Evolutionary conservation across 2,113 vertebrate genomes (phyloP).

Genomic region (Hipposideros armiger): DNA sequence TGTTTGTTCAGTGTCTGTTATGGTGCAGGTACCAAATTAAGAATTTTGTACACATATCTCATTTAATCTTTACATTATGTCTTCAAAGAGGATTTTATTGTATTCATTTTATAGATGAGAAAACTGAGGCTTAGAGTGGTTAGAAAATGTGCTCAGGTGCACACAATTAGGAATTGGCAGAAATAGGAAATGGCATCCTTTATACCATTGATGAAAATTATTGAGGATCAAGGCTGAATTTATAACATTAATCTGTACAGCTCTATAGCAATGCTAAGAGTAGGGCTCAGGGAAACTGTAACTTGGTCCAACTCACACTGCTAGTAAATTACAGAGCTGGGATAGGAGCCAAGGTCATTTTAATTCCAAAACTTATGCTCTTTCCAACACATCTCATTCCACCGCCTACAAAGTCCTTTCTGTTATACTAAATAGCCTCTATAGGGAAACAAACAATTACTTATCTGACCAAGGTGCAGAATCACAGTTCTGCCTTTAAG

Average conservation of each 20-base stretch:
- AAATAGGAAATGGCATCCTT: neutral
- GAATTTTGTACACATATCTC: neutral
- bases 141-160: neutral
- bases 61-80: neutral
- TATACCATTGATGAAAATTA: neutral
- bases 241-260: neutral
- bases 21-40: neutral
- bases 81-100: neutral
- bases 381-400: slow-evolving; percentile 50
- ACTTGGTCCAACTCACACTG: slow-evolving; percentile 53
- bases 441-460: slow-evolving; percentile 50
- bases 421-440: slow-evolving; percentile 52
- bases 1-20: neutral
- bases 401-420: slow-evolving; percentile 32
- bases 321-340: slow-evolving; percentile 58
- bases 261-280: neutral
- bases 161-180: neutral
- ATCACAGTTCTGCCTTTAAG: slow-evolving; percentile 6
- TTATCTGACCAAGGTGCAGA: slow-evolving; percentile 42
- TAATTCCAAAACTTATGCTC: slow-evolving; percentile 67
- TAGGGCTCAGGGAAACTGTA: neutral
- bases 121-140: neutral
- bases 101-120: neutral
- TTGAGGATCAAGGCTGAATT: neutral
- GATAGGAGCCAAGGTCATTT: slow-evolving; percentile 73